Evolutionary conservation across 2,888 invertebrate genomes (phyloP).

Genomic region (Mesopsocus fuscifrons): DNA sequence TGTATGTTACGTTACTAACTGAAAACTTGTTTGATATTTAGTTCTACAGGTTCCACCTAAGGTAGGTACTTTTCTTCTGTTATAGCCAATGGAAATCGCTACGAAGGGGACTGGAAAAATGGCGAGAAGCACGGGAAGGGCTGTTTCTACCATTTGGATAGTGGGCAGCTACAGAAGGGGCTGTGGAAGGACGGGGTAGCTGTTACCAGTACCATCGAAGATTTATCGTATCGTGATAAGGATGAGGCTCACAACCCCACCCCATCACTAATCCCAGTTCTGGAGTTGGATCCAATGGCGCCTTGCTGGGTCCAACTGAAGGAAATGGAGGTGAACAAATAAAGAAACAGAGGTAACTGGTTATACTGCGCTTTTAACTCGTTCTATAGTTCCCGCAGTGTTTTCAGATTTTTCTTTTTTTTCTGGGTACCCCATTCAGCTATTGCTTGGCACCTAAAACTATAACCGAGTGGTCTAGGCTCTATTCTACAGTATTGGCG

Average conservation of each 20-base stretch:
- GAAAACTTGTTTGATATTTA: too few species aligned
- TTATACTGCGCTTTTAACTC: too few species aligned
- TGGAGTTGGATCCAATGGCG: constrained; percentile 17
- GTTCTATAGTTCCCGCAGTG: too few species aligned
- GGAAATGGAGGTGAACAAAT: too few species aligned
- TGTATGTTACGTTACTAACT: background rate
- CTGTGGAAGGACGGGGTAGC: constrained; percentile 37
- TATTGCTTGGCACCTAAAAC: too few species aligned
- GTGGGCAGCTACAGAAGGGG: constrained; percentile 45
- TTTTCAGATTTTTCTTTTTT: too few species aligned
- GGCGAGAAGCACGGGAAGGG: constrained; percentile 41
- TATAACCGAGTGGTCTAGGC: too few species aligned
- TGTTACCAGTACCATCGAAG: constrained; percentile 33
- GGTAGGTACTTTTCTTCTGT: constrained; percentile 14
- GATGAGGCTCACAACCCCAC: constrained; percentile 35
- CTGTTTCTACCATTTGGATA: constrained; percentile 38
- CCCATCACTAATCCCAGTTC: constrained; percentile 32
- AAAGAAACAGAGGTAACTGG: too few species aligned
- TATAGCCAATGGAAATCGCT: constrained; percentile 37
- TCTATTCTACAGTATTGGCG: too few species aligned
- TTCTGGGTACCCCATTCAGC: too few species aligned
- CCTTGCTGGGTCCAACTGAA: too few species aligned
- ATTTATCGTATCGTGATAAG: constrained; percentile 37
- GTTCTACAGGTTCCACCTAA: too few species aligned
- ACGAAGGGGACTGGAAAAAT: constrained; percentile 39